These are phyloP conservation scores for Euplexia lucipara DNA, from an alignment of 2,888 invertebrate species.

Conservation along the genomic window DNA sequence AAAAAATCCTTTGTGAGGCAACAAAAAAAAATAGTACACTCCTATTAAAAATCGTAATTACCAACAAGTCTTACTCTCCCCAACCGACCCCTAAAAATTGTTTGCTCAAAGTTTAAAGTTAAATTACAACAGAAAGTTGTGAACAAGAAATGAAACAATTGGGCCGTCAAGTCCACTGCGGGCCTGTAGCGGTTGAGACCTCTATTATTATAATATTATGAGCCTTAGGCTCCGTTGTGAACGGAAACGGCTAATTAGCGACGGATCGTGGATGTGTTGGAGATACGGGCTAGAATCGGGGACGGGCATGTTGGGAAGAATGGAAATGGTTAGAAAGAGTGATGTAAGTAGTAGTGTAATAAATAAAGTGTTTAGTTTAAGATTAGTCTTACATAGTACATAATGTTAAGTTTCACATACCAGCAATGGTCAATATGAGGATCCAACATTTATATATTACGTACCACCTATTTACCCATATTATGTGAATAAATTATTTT, in stretches of 20 bases:
- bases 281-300: conserved; percentile 23
- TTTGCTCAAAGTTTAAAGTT: conserved; percentile 71
- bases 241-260: conserved; percentile 72
- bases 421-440: too few species aligned
- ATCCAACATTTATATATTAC: too few species aligned
- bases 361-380: too few species aligned
- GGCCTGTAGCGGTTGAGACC: conserved; percentile 49
- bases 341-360: too few species aligned
- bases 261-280: conserved; percentile 56
- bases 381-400: too few species aligned
- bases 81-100: conserved; percentile 48
- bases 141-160: conserved; percentile 65
- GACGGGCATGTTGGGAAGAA: not conserved
- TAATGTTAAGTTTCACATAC: too few species aligned
- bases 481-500: too few species aligned
- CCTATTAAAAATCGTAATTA: conserved; percentile 22
- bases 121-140: conserved; percentile 68
- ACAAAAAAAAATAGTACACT: too few species aligned
- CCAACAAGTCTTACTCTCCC: conserved; percentile 5
- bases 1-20: too few species aligned
- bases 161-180: conserved; percentile 57
- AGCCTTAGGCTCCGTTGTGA: conserved; percentile 67
- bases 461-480: too few species aligned
- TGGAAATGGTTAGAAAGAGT: too few species aligned
- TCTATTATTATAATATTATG: conserved; percentile 75